Conservation (phyloP, 2,113 vertebrate genomes). For the Progne subis region DNA sequence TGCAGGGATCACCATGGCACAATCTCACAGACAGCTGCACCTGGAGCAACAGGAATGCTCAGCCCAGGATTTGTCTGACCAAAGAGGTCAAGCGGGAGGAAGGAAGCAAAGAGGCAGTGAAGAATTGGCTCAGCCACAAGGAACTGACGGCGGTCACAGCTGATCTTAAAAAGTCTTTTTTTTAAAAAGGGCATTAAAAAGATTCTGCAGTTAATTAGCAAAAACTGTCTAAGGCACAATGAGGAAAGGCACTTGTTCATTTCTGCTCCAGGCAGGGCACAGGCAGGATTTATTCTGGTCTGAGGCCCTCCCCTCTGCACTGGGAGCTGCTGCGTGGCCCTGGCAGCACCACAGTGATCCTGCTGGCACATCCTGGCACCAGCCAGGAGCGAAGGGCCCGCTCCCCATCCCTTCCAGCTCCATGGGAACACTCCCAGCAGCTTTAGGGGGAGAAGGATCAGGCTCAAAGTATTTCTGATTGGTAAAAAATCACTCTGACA, state of each 20-base stretch:
- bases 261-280: not conserved
- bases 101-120: not conserved
- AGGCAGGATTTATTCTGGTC: not conserved
- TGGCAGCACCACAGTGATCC: not conserved
- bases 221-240: not conserved
- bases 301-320: not conserved
- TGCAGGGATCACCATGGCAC: accelerated
- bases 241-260: not conserved
- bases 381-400: not conserved
- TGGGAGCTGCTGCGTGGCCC: not conserved
- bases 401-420: not conserved
- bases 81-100: not conserved
- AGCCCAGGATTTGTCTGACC: not conserved
- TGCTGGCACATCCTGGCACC: accelerated
- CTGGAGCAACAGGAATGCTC: not conserved
- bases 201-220: not conserved
- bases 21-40: not conserved
- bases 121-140: not conserved
- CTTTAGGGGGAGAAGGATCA: not conserved
- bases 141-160: not conserved
- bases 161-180: not conserved
- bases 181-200: not conserved
- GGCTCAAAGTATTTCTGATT: slow-evolving; percentile 28
- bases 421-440: not conserved
- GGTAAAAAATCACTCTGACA: not conserved